Conservation (phyloP, 2,888 invertebrate genomes). For the Meliscaeva auricollis region DNA sequence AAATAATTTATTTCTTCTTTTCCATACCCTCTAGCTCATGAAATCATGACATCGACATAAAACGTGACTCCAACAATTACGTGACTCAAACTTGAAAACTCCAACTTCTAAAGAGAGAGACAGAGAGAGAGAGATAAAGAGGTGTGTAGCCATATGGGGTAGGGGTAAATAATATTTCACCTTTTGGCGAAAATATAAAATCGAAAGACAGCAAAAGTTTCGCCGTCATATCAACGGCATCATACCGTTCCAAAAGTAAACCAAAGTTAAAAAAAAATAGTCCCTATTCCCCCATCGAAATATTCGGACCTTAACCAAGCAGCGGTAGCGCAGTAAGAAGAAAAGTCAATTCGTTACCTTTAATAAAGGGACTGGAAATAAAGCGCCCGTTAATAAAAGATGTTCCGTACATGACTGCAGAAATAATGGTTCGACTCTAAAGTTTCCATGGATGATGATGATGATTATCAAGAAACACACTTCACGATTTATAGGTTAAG, state of each 20-base stretch:
- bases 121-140: no score
- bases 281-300: background rate
- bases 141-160: background rate
- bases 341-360: background rate
- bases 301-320: background rate
- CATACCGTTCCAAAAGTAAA: no score
- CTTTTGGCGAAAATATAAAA: background rate
- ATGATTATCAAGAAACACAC: background rate
- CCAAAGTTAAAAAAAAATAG: background rate
- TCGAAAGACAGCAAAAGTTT: conserved; percentile 37
- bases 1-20: no score
- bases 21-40: conserved; percentile 30
- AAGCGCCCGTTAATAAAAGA: conserved; percentile 46
- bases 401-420: conserved; percentile 32
- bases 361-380: background rate
- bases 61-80: conserved; percentile 66
- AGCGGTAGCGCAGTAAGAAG: no score
- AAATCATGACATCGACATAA: conserved; percentile 63
- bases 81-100: conserved; percentile 38
- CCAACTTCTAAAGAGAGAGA: no score
- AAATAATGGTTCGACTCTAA: background rate
- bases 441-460: background rate
- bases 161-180: background rate
- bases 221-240: conserved; percentile 3
- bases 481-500: conserved; percentile 20